Conservation (phyloP, 1,140 invertebrate species). For the Daktulosphaira vitifoliae region DNA sequence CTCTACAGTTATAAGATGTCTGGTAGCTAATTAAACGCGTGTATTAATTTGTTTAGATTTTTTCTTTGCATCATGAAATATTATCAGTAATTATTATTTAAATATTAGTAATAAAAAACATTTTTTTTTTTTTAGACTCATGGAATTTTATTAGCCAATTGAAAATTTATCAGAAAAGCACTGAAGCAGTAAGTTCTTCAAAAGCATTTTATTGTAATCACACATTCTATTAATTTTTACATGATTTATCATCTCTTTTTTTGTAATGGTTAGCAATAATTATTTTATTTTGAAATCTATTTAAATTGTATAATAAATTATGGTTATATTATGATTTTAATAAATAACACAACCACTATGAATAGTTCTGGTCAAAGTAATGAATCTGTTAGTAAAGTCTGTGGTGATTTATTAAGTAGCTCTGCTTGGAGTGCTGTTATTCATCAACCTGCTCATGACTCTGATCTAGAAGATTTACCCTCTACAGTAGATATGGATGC, state of each 20-base stretch:
- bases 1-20: too few species aligned
- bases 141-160: slow-evolving; percentile 12
- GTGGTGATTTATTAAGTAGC: slow-evolving; percentile 39
- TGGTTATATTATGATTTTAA: slow-evolving; percentile 28
- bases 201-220: slow-evolving; percentile 15
- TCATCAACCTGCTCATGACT: slow-evolving; percentile 43
- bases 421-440: slow-evolving; percentile 44
- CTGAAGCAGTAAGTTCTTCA: slow-evolving; percentile 29
- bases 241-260: slow-evolving; percentile 1
- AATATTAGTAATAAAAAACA: not conserved
- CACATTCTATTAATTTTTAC: slow-evolving; percentile 11
- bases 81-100: too few species aligned
- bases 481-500: slow-evolving; percentile 47
- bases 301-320: slow-evolving; percentile 20
- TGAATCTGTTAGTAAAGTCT: slow-evolving; percentile 27
- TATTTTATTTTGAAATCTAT: slow-evolving; percentile 1
- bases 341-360: slow-evolving; percentile 8
- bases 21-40: too few species aligned
- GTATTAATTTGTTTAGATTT: too few species aligned
- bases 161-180: not conserved
- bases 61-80: too few species aligned
- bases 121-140: slow-evolving; percentile 11
- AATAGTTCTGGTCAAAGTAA: slow-evolving; percentile 31
- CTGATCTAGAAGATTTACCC: slow-evolving; percentile 44
- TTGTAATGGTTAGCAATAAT: not conserved